A percentile compares a stretch with the other conserved stretches of the same genome.
phyloP scores from a whole-genome alignment of 2,888 invertebrate genomes.

The Alloplasta piceator region DNA sequence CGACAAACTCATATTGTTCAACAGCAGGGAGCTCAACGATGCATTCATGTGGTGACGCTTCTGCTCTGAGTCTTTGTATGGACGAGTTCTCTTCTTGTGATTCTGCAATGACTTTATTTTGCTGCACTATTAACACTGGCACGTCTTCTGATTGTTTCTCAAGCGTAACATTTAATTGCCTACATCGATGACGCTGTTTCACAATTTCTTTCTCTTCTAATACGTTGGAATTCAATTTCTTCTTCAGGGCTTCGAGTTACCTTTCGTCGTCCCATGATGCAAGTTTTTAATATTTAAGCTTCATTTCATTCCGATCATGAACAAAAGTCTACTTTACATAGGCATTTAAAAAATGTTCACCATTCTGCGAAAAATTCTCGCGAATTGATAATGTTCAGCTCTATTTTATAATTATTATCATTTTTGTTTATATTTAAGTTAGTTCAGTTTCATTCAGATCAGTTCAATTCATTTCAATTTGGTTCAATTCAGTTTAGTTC shows the following conservation, averaged over 20 bases:
- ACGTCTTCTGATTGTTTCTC: neutral
- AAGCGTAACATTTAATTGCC: neutral
- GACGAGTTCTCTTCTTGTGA: neutral
- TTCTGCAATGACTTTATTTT: neutral
- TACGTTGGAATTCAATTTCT: conserved; percentile 25
- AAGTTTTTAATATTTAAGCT: too few relatives aligned
- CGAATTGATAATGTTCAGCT: neutral
- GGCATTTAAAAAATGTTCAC: too few relatives aligned
- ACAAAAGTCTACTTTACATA: too few relatives aligned
- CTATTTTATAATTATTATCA: conserved; percentile 8
- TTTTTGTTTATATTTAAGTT: conserved; percentile 19
- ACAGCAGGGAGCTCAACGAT: neutral
- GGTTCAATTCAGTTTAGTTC: conserved; percentile 21
- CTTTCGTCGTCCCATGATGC: neutral
- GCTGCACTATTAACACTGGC: neutral
- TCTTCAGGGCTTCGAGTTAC: neutral
- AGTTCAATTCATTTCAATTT: conserved; percentile 29
- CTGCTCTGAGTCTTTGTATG: neutral
- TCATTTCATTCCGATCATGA: too few relatives aligned
- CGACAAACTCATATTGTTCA: neutral
- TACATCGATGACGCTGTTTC: conserved; percentile 11
- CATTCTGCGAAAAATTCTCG: neutral
- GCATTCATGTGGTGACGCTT: neutral
- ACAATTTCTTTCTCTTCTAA: conserved; percentile 15
- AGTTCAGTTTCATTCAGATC: conserved; percentile 32